A percentile compares a stretch with the other conserved stretches of the same genome.
These are phyloP conservation scores for Sisor rabdophorus DNA, from an alignment of 2,113 vertebrate genomes.

Conservation along the genomic window DNA sequence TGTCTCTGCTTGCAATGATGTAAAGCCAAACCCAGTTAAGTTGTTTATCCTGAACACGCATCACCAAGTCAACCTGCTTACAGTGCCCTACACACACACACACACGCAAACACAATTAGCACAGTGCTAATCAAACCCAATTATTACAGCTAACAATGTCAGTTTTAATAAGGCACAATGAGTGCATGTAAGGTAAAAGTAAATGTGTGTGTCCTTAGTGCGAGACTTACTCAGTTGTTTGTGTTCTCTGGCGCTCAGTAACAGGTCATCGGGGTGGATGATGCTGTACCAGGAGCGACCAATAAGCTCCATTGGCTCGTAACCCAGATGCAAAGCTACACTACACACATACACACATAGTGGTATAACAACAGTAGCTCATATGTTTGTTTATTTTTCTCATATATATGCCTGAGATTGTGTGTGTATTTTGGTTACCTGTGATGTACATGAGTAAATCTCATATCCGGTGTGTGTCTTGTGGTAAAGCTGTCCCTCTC, in stretches of 20 bases:
- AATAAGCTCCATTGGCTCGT: slow-evolving; percentile 65
- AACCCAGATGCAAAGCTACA: slow-evolving; percentile 72
- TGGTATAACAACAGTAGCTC: too few relatives aligned
- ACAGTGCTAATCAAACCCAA: neutral
- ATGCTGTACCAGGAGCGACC: slow-evolving; percentile 80
- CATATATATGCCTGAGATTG: neutral
- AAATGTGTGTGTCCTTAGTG: neutral
- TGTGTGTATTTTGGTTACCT: slow-evolving; percentile 53
- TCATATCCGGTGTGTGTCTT: slow-evolving; percentile 73
- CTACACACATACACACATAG: slow-evolving; percentile 51
- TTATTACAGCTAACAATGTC: neutral
- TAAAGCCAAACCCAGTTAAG: slow-evolving; percentile 68
- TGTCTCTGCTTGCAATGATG: slow-evolving; percentile 50
- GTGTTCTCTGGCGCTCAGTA: slow-evolving; percentile 61
- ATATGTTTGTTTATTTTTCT: too few relatives aligned
- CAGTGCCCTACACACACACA: slow-evolving; percentile 54
- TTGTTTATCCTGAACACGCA: slow-evolving; percentile 65
- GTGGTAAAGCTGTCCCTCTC: slow-evolving; percentile 63
- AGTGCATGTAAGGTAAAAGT: neutral
- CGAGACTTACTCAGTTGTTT: slow-evolving; percentile 68
- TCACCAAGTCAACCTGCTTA: slow-evolving; percentile 59
- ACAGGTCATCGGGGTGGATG: slow-evolving; percentile 74
- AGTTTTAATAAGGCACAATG: neutral
- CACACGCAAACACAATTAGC: slow-evolving; percentile 4
- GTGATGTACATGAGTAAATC: slow-evolving; percentile 59